Conservation (phyloP, 2,888 invertebrate species). For the Meghimatium bilineatum region DNA sequence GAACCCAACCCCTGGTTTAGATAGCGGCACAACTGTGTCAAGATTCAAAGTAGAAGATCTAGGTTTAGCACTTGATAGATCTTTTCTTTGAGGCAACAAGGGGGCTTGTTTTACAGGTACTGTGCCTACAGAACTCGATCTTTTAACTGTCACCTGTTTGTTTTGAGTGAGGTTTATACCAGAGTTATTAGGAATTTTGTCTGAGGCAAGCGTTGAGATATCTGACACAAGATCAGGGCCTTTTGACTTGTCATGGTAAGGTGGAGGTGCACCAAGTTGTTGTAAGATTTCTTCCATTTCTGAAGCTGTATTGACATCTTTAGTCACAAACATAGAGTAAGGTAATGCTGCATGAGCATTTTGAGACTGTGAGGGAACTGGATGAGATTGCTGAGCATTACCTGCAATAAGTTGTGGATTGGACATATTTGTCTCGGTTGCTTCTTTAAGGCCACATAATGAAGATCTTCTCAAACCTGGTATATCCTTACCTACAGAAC, state of each 20-base stretch:
- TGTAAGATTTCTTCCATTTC: not conserved
- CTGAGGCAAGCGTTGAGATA: not conserved
- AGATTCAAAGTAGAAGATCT: constrained; percentile 30
- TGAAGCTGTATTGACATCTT: not conserved
- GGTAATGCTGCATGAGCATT: not conserved
- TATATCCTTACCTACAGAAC: constrained; percentile 35
- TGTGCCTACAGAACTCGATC: constrained; percentile 38
- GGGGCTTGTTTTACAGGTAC: constrained; percentile 18
- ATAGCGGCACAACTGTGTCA: constrained; percentile 43
- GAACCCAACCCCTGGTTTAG: constrained; percentile 27
- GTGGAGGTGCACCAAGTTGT: constrained; percentile 47
- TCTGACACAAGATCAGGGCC: not conserved
- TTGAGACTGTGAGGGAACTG: not conserved
- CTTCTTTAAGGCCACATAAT: constrained; percentile 35
- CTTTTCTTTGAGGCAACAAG: constrained; percentile 32
- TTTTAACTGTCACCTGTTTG: constrained; percentile 19
- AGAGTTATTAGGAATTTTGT: not conserved
- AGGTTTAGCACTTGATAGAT: not conserved
- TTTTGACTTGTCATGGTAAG: constrained; percentile 39
- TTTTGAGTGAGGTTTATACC: not conserved
- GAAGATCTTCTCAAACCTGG: constrained; percentile 48
- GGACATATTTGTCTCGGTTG: not conserved
- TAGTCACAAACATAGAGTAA: too few relatives aligned
- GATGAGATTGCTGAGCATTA: constrained; percentile 5
- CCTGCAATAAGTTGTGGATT: constrained; percentile 1